Evolutionary conservation across 92 coral and sea anemone genomes (phyloP).

Genomic region (Epizoanthus illoricatus): DNA sequence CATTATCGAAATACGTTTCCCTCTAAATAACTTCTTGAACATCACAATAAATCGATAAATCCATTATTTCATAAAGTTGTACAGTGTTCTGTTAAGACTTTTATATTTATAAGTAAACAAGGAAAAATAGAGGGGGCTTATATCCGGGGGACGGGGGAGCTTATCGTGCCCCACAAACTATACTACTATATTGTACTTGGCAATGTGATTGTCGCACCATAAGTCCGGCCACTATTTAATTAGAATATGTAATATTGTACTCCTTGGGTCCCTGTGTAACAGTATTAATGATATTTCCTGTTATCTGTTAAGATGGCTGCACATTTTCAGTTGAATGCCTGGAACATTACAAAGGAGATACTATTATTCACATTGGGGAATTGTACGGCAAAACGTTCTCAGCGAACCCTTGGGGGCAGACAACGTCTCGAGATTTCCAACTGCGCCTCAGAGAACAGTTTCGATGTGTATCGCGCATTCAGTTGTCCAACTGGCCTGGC

Average conservation of each 20-base stretch:
- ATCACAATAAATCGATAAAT: too few relatives aligned
- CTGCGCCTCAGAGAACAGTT: conserved; percentile 69
- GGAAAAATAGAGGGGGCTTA: too few relatives aligned
- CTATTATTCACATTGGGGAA: conserved; percentile 83
- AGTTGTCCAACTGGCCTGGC: conserved; percentile 94
- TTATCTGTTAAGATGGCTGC: conserved; percentile 54
- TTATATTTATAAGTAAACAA: too few relatives aligned
- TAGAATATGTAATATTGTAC: background rate
- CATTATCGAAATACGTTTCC: too few relatives aligned
- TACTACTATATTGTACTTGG: too few relatives aligned
- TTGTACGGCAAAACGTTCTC: conserved; percentile 79
- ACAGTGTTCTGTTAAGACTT: too few relatives aligned
- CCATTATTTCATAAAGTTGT: too few relatives aligned
- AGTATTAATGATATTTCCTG: background rate
- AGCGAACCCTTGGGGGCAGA: conserved; percentile 88
- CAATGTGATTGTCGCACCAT: too few relatives aligned
- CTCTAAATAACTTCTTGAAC: too few relatives aligned
- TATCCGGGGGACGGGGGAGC: too few relatives aligned
- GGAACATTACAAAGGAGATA: conserved; percentile 70
- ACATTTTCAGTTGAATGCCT: conserved; percentile 75
- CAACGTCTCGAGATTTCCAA: conserved; percentile 78
- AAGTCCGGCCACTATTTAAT: too few relatives aligned
- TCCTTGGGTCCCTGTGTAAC: background rate
- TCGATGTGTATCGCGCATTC: conserved; percentile 80
- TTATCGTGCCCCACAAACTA: too few relatives aligned